Evolutionary conservation across 2,888 invertebrate genomes (phyloP), one percentile per base, ranked within the genome.

Genomic region (Amblyjoppa fuscipennis): DNA sequence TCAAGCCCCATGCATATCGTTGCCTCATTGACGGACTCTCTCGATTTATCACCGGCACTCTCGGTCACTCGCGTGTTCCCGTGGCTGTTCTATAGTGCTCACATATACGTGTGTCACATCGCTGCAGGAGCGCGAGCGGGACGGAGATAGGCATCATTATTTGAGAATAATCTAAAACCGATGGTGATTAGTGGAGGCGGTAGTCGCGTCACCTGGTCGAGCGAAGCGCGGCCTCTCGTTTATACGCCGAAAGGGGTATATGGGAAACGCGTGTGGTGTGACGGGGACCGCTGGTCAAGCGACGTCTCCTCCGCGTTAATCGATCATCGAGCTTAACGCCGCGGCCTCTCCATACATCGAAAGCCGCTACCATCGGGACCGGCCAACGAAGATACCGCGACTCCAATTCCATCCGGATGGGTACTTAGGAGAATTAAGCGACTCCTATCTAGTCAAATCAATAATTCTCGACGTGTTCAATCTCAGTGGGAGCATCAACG

Each of bases 101-200:
- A 53, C 31, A 59, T 34, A 56, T 59, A 74, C 56, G 53, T 31
- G 56, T 9, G 41, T 61, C 28, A 64, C 64, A 13, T n/a, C 7
- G 38, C 20, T 34, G 56, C 45, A 25, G 28, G 53, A 74, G 25
- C 51, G 70, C 66, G 77, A 45, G 73, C 20, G 38, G 25, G 73
- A 73, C 41, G 20, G 83, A 90, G 92, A 92, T 90, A 89, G 90
- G 91, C 90, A 90, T 93, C 93, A 93, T 94, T 93, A 94, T 94
- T 94, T 93, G 89, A 93, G 92, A 93, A 93, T 94, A 94, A 94
- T 94, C 93, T 93, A 93, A 93, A 94, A 93, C 93, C 94, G 92
- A 94, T 94, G 93, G 93, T 93, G 93, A 94, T 94, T 94, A 94
- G 94, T 93, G 92, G 91, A 91, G 90, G 88, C 89, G 88, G 91